Evolutionary conservation across 2,888 invertebrate genomes (phyloP), one percentile per base, ranked within the genome.

Genomic region (Ectemnius cavifrons): DNA sequence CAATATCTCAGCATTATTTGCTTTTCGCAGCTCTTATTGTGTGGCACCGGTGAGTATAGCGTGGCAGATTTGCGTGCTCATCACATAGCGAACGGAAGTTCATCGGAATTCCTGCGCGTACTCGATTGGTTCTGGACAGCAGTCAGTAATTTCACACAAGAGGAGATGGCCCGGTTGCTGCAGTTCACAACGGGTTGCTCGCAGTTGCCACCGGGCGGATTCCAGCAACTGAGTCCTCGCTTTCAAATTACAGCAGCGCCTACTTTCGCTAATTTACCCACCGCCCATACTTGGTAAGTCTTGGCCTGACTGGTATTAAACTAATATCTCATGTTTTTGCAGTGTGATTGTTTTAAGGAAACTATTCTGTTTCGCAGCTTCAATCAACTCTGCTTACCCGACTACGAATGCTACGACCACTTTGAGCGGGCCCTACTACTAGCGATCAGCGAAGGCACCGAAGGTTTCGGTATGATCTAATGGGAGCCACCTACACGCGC

Each of bases 111-210:
- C 92, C 93, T 95, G 73, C 94, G 97, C 78, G 95, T 97, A 67
- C 93, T 98, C 73, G 95, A 95, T 81, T 97, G 97, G 97, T 97
- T 97, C 91, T 97, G 97, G 97, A 96, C 96, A 0, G 96, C 97
- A 23, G 94, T 97, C 49, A 95, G 95, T 80, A 96, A 96, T 91
- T 97, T 98, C 90, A 96, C 96, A 73, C 96, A 94, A 91, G 97
- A 97, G 89, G 98, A 98, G 92, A 97, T 98, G 94, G 98, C 98
- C 1, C 92, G 98, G 52, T 92, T 98, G 85, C 92, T 97, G 86
- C 98, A 98, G 92, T 98, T 98, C 91, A 96, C 97, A 52, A 98
- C 98, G 0, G 98, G 98, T 72, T 97, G 97, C 91, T 96, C 97
- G 52, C 97, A 98, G 91, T 93, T 98, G 87, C 98, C 97, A 27